Evolutionary conservation across 2,113 vertebrate genomes (phyloP), one percentile per base, ranked within the genome.

Genomic region (Gymnorhina tibicen): DNA sequence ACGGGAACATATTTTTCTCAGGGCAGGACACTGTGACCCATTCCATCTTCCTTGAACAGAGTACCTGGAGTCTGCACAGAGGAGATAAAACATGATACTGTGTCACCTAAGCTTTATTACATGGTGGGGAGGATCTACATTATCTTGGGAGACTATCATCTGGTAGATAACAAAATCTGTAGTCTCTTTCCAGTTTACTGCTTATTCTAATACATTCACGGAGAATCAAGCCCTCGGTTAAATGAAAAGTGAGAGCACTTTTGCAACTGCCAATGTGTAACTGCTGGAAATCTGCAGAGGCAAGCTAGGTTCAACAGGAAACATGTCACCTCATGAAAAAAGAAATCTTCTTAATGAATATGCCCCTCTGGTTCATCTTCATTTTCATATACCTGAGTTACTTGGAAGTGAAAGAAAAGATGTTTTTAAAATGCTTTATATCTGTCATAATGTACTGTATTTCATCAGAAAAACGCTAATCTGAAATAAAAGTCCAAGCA

Each of bases 1-100:
- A 7, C 4, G 3, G 9, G 14, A 76, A 27, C 8, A 27, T 2
- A 27, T 20, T 70, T 91, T 73, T 62, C 2, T 80, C 50, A 42
- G 15, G 0, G 6, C 42, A 23, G 20, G 17, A 76, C 73, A 41
- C 6, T 3, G 1, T 53, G 53, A 18, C 4, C 16, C 11, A 23
- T 49, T 75, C 44, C 20, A 53, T 4, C 12, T 84, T 82, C 39
- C 28, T 41, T 59, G 28, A 21, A 35, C 3, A 21, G 3, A n/a
- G 11, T 70, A 42, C 30, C 9, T 82, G 16, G 10, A 44, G 15
- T 67, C n/a, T 35, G 17, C 21, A 63, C 7, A 42, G 16, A 68
- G 16, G 7, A 70, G 15, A 59, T 19, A 75, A 82, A 88, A n/a
- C 6, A 19, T 11, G 11, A 41, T 37, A 41, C 12, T 37, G 4